These are phyloP conservation scores for Psilopsiagon aurifrons DNA, from an alignment of 2,113 vertebrate genomes.

Conservation along the genomic window DNA sequence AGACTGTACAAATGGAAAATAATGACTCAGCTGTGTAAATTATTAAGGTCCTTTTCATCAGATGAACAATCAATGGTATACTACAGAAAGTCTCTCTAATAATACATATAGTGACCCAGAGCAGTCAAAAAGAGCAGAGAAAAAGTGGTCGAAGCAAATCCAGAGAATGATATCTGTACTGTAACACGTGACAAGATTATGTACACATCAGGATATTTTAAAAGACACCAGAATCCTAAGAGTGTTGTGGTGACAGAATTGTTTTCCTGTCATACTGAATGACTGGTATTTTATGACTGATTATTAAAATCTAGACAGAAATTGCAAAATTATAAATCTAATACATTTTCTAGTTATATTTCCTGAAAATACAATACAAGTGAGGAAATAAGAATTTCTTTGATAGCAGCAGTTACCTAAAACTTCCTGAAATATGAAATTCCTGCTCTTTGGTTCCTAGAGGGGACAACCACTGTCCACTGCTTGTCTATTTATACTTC, in stretches of 20 bases:
- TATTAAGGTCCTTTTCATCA: neutral
- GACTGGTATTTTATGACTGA: neutral
- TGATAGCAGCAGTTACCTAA: neutral
- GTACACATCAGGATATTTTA: neutral
- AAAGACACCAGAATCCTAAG: neutral
- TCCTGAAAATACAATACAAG: neutral
- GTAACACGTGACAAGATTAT: neutral
- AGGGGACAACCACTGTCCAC: neutral
- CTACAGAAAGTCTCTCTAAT: neutral
- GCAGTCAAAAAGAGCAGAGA: neutral
- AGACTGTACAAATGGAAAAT: neutral
- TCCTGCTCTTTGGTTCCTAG: neutral
- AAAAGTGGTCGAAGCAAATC: neutral
- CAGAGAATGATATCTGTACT: neutral
- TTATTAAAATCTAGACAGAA: neutral
- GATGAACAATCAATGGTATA: neutral
- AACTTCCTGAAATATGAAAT: neutral
- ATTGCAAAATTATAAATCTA: neutral
- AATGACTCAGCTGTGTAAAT: neutral
- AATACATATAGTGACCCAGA: neutral
- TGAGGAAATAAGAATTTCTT: neutral
- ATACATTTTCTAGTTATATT: neutral
- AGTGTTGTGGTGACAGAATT: neutral
- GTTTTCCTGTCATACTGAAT: neutral
- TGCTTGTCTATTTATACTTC: neutral